Percentiles rank a stretch among this genome's conserved stretches.
Conservation (phyloP, 2,113 vertebrate species). For the Apteryx mantelli region DNA sequence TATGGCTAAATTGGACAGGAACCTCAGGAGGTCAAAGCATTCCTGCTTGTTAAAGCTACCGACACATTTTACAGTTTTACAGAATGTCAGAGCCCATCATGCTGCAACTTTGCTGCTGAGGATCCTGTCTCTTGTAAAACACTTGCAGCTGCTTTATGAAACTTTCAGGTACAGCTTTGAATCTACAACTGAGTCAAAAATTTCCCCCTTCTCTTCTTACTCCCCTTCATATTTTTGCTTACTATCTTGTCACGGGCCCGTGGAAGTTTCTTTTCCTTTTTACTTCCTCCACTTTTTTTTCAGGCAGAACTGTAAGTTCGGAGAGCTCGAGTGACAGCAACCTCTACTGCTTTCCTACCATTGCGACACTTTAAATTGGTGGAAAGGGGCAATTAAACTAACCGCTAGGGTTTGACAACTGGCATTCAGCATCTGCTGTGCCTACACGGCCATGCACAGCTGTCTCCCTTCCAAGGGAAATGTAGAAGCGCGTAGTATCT, state of each 20-base stretch:
- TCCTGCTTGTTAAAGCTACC: slow-evolving; percentile 59
- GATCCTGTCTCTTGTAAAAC: slow-evolving; percentile 1
- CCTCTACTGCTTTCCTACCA: not conserved
- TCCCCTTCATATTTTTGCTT: not conserved
- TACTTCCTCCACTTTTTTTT: not conserved
- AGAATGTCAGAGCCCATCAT: slow-evolving; percentile 54
- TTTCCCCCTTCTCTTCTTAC: not conserved
- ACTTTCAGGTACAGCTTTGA: not conserved
- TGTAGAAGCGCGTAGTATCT: not conserved
- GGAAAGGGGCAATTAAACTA: slow-evolving; percentile 50
- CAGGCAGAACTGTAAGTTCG: not conserved
- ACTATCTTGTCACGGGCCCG: not conserved
- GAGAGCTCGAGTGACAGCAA: not conserved
- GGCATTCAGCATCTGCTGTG: slow-evolving; percentile 32
- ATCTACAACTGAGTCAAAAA: not conserved
- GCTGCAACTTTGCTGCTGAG: slow-evolving; percentile 4
- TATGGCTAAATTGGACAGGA: slow-evolving; percentile 55
- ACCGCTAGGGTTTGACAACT: slow-evolving; percentile 21
- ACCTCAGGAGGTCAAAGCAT: slow-evolving; percentile 53
- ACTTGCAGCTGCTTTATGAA: not conserved
- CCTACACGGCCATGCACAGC: not conserved
- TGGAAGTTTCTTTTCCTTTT: not conserved
- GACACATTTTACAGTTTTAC: slow-evolving; percentile 30
- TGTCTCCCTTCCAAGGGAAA: slow-evolving; percentile 21
- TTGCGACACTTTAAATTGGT: not conserved